These are phyloP conservation scores for Xylocopa sonorina DNA, from an alignment of 1,140 invertebrate genomes.

Conservation along the genomic window DNA sequence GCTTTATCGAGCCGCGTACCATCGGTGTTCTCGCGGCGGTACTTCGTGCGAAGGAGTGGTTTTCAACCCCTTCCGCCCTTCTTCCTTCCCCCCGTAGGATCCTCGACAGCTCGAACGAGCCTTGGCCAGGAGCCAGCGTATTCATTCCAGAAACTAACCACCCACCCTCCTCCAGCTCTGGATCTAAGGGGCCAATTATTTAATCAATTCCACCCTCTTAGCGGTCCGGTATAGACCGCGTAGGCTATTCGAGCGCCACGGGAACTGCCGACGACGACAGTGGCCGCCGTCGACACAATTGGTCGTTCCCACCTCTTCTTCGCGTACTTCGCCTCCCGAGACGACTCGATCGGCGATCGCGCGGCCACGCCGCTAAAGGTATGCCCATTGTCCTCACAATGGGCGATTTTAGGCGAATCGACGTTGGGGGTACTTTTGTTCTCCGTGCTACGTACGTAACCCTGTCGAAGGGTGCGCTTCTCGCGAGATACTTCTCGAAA, in stretches of 20 bases:
- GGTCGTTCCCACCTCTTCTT: conserved; percentile 60
- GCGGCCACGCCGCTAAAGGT: background rate
- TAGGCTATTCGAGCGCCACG: conserved; percentile 65
- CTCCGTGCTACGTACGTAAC: background rate
- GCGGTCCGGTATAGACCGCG: conserved; percentile 69
- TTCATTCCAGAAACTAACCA: conserved; percentile 81
- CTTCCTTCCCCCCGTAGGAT: conserved; percentile 50
- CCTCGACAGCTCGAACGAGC: conserved; percentile 54
- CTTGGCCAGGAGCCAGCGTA: conserved; percentile 79
- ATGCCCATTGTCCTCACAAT: conserved; percentile 31
- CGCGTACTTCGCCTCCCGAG: conserved; percentile 18
- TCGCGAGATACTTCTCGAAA: no score
- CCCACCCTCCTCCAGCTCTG: no score
- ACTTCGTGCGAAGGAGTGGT: conserved; percentile 72
- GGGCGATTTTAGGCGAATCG: background rate
- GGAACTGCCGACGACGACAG: conserved; percentile 65
- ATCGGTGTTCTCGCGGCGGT: conserved; percentile 65
- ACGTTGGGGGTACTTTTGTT: conserved; percentile 7
- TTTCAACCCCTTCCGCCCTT: conserved; percentile 65
- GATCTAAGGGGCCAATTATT: conserved; percentile 82
- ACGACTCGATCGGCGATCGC: conserved; percentile 25
- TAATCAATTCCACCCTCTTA: conserved; percentile 82
- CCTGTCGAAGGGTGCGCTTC: no score
- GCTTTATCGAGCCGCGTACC: conserved; percentile 76
- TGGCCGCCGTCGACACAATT: conserved; percentile 75